Base-by-base conservation (phyloP, 2,888 invertebrate genomes). In the Cheiracanthium punctorium region DNA sequence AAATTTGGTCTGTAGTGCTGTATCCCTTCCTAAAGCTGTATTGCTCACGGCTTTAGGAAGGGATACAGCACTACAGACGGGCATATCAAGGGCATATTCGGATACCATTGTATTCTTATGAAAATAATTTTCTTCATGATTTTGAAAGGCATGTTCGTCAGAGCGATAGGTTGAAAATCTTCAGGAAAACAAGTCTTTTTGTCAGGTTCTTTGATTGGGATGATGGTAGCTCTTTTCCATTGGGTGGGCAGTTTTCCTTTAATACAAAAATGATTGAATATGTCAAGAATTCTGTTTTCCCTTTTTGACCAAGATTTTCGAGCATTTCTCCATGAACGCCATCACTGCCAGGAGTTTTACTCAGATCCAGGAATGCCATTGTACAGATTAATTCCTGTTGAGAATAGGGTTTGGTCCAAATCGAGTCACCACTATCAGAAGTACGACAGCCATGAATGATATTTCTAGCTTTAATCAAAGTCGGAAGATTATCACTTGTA, bases 241-340 rank as follows among this genome's bases (percentile, higher is more conserved):
- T 75, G 33, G 20, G 65, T 28, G 20, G 43, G 24, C n/a, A 33
- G 1, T n/a, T 41, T 5, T 1, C 0, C 29, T 0, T 48, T 29
- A 48, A 74, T 30, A 28, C 48, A 29, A 20, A 33, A 24, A 58
- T 74, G 33, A 65, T 28, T 20, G 32, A 10, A 52, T 5, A 52
- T 7, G 52, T 58, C 14, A 76, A 20, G 14, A 76, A 4, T 64
- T 24, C 30, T 24, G 29, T 14, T 28, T 65, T 76, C 29, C 67
- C 75, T 41, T 37, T 29, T 0, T 37, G 41, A 20, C 75, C 41
- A 28, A 76, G 41, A 43, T 76, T 76, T 67, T 65, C 65, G 0
- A 75, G 64, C 65, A 76, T 76, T 37, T 76, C 37, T 24, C 65
- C 75, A 65, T 67, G 67, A 29, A 76, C 2, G 43, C 65, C 67